A percentile compares a stretch with the other conserved stretches of the same genome.
Conservation (phyloP, 2,888 invertebrate genomes). For the Drosophila quinaria region DNA sequence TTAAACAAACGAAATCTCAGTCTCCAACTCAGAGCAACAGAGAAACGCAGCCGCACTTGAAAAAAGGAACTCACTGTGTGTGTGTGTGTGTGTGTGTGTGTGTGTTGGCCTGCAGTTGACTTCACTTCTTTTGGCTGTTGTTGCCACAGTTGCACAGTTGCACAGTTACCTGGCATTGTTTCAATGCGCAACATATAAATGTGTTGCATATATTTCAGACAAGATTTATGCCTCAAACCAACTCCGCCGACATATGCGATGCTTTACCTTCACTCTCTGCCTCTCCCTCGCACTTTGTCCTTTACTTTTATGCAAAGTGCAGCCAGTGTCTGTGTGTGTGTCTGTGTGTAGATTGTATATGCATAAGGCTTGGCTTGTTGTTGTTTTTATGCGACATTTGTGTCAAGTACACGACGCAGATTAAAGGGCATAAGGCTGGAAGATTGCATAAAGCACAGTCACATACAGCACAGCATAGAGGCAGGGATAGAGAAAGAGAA, state of each 20-base stretch:
- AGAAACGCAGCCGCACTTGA: too few species aligned
- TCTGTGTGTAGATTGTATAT: slow-evolving; percentile 46
- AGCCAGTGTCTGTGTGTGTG: slow-evolving; percentile 17
- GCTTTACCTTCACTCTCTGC: slow-evolving; percentile 34
- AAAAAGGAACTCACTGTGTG: too few species aligned
- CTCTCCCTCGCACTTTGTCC: slow-evolving; percentile 38
- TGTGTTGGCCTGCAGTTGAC: slow-evolving; percentile 63
- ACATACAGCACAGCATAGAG: slow-evolving; percentile 17
- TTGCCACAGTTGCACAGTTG: slow-evolving; percentile 4
- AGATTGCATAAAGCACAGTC: slow-evolving; percentile 62
- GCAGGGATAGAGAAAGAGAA: slow-evolving; percentile 9
- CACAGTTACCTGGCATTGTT: slow-evolving; percentile 67
- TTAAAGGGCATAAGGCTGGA: slow-evolving; percentile 74
- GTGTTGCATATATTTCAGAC: slow-evolving; percentile 76
- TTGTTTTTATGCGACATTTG: slow-evolving; percentile 72
- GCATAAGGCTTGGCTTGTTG: slow-evolving; percentile 59
- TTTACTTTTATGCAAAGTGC: slow-evolving; percentile 70
- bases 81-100: too few species aligned
- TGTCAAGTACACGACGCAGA: slow-evolving; percentile 79
- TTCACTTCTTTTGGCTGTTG: slow-evolving; percentile 49
- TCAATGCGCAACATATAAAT: slow-evolving; percentile 62
- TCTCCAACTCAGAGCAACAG: too few species aligned
- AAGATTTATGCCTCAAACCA: slow-evolving; percentile 70
- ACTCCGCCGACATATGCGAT: slow-evolving; percentile 61
- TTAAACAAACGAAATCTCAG: too few species aligned